Percentiles rank a stretch among this genome's conserved stretches.
Evolutionary conservation across 2,113 vertebrate species (phyloP).

Genomic region (Sylvietta virens): DNA sequence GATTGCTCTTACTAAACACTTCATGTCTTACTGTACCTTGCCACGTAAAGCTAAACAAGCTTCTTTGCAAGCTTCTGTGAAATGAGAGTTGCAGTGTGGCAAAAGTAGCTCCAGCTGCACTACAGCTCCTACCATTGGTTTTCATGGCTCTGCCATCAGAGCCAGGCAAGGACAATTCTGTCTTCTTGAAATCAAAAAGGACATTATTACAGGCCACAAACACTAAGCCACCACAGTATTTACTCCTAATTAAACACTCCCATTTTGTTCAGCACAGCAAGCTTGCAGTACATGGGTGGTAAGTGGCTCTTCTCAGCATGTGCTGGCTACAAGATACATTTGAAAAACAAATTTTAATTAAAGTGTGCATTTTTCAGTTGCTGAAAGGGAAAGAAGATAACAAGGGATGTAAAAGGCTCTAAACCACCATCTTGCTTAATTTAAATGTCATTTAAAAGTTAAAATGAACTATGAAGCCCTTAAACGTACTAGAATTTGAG

Average conservation of each 20-base stretch:
- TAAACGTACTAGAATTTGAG: neutral
- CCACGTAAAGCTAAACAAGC: neutral
- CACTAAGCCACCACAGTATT: neutral
- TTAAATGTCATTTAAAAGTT: neutral
- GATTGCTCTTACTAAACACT: neutral
- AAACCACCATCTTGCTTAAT: neutral
- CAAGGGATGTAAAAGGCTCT: neutral
- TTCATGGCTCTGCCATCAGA: neutral
- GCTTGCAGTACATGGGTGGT: neutral
- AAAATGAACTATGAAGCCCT: neutral
- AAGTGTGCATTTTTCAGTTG: neutral
- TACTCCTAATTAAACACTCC: neutral
- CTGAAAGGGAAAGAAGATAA: neutral
- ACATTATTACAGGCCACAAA: neutral
- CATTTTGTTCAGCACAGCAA: neutral
- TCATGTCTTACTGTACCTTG: neutral
- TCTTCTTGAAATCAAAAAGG: neutral
- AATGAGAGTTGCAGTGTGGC: neutral
- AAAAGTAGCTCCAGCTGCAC: neutral
- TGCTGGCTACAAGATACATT: neutral
- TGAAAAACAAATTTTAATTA: slow-evolving; percentile 48
- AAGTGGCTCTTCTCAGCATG: slow-evolving; percentile 25
- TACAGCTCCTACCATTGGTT: neutral
- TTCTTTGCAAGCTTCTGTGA: neutral
- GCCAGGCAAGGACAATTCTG: neutral